These are phyloP conservation scores for Bufo gargarizans DNA, from an alignment of 2,113 vertebrate species.

Conservation along the genomic window DNA sequence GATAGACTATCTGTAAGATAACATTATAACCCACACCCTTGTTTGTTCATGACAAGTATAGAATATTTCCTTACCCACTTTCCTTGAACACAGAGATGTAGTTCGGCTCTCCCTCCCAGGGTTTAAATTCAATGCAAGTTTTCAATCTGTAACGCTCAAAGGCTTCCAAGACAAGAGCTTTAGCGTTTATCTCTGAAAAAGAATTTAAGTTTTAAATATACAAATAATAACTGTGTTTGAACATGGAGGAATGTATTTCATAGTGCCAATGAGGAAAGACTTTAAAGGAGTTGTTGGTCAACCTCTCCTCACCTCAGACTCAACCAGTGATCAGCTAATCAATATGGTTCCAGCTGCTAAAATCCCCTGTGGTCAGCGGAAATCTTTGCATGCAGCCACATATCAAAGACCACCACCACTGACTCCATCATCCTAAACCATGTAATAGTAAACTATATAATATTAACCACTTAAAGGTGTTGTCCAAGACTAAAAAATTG, in stretches of 20 bases:
- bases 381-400: background rate
- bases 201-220: conserved; percentile 19
- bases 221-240: background rate
- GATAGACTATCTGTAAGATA: background rate
- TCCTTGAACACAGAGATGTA: conserved; percentile 91
- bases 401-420: background rate
- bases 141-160: conserved; percentile 93
- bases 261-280: background rate
- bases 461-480: too few species aligned
- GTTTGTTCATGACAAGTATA: background rate
- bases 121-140: conserved; percentile 93
- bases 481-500: too few species aligned
- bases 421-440: background rate
- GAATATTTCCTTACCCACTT: conserved; percentile 76
- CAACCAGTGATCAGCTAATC: too few species aligned
- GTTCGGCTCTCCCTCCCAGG: conserved; percentile 87
- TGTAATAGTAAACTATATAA: background rate
- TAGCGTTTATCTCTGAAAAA: conserved; percentile 88
- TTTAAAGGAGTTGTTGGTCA: too few species aligned
- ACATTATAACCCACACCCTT: background rate
- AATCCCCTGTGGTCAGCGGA: background rate
- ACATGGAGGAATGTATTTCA: background rate
- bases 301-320: too few species aligned
- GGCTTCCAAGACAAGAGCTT: conserved; percentile 88
- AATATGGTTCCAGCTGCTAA: background rate